These are phyloP conservation scores for Dendrolimus punctatus DNA, from an alignment of 1,140 invertebrate species.

Conservation along the genomic window DNA sequence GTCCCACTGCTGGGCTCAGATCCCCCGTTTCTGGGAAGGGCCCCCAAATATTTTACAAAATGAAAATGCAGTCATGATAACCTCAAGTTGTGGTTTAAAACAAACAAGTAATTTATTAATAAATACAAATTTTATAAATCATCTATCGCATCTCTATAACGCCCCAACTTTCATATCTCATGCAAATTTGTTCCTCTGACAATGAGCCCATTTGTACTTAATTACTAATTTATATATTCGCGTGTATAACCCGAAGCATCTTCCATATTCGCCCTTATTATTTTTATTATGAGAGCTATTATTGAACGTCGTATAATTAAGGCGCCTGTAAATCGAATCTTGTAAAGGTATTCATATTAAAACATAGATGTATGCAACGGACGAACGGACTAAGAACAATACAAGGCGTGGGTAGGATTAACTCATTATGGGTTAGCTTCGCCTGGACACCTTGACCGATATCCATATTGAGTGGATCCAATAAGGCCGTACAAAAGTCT, in stretches of 20 bases:
- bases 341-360: constrained; percentile 53
- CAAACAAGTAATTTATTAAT: constrained; percentile 11
- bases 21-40: too few relatives aligned
- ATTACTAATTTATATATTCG: constrained; percentile 20
- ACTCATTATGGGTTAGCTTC: constrained; percentile 47
- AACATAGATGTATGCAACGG: constrained; percentile 48
- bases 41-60: too few relatives aligned
- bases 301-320: too few relatives aligned
- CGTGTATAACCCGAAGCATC: too few relatives aligned
- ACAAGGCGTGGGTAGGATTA: constrained; percentile 57
- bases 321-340: background rate
- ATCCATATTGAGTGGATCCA: constrained; percentile 37
- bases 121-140: constrained; percentile 18
- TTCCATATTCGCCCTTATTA: too few relatives aligned
- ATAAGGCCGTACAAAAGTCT: too few relatives aligned
- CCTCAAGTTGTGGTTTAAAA: too few relatives aligned
- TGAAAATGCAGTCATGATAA: too few relatives aligned
- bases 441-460: constrained; percentile 64
- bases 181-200: constrained; percentile 63
- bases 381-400: constrained; percentile 60
- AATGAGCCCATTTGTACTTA: constrained; percentile 54
- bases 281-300: too few relatives aligned
- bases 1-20: too few relatives aligned
- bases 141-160: constrained; percentile 28
- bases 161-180: constrained; percentile 56